Percentiles rank a stretch among this genome's conserved stretches.
Conservation (phyloP, 2,797 vertebrate species). For the Helicolenus hilgendorfi region DNA sequence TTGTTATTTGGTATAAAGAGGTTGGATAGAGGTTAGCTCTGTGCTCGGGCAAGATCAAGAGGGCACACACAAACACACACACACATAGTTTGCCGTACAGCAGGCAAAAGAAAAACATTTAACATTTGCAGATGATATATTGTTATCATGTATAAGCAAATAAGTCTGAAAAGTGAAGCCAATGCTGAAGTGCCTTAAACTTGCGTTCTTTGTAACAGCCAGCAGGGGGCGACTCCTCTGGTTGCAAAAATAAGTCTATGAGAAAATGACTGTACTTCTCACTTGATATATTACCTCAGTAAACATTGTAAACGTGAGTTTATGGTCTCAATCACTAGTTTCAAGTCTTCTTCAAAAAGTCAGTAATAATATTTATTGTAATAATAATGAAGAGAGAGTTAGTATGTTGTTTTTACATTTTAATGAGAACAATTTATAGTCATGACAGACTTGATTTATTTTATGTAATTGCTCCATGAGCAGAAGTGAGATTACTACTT, state of each 20-base stretch:
- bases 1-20: slow-evolving; percentile 40
- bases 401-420: slow-evolving; percentile 86
- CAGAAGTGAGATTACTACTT: slow-evolving; percentile 67
- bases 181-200: no score
- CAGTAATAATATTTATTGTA: slow-evolving; percentile 51
- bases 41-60: slow-evolving; percentile 19
- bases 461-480: slow-evolving; percentile 86
- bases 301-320: no score
- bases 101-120: background rate
- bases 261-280: no score
- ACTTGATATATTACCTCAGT: no score
- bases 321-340: no score
- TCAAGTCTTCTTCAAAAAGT: no score
- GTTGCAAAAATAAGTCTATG: no score
- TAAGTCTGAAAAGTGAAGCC: background rate
- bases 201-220: no score
- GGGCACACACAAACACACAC: background rate
- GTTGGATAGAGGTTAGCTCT: slow-evolving; percentile 11
- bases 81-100: background rate
- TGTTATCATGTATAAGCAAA: background rate
- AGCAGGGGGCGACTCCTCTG: no score
- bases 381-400: slow-evolving; percentile 62
- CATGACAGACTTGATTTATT: slow-evolving; percentile 85
- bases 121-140: background rate
- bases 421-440: slow-evolving; percentile 82